These are phyloP conservation scores for Torymus tubicola DNA, from an alignment of 2,888 invertebrate species.

Conservation along the genomic window DNA sequence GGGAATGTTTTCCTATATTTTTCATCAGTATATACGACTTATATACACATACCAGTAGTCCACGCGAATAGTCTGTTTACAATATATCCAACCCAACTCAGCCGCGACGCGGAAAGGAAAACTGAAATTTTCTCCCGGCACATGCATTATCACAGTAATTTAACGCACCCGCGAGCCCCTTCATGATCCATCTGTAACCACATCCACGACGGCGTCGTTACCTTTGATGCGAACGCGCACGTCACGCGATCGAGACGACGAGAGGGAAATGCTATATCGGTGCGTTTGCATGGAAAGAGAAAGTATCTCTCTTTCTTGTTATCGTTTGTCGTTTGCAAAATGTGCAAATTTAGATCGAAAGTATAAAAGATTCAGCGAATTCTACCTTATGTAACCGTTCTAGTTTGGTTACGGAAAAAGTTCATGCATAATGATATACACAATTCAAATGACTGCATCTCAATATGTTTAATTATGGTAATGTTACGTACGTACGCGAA, in stretches of 20 bases:
- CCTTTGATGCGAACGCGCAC: conserved; percentile 16
- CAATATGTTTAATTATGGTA: no score
- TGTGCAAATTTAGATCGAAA: no score
- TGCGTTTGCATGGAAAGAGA: conserved; percentile 13
- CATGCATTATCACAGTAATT: conserved; percentile 45
- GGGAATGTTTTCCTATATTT: no score
- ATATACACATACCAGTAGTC: no score
- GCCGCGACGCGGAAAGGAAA: conserved; percentile 41
- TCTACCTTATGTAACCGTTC: no score
- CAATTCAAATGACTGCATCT: no score
- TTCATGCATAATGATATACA: no score
- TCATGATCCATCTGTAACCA: conserved; percentile 45
- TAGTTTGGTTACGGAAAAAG: no score
- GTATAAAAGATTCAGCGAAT: no score
- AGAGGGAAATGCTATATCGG: background rate
- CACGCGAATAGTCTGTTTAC: no score
- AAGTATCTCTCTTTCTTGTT: conserved; percentile 20
- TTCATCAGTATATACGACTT: no score
- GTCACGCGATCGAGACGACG: conserved; percentile 26
- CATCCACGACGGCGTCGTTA: background rate
- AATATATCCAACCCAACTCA: background rate
- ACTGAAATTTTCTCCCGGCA: conserved; percentile 45
- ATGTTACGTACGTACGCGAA: no score
- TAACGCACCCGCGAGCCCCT: conserved; percentile 55
- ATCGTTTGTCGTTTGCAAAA: background rate